Evolutionary conservation across 2,113 vertebrate genomes (phyloP).

Genomic region (Pardalotus punctatus): DNA sequence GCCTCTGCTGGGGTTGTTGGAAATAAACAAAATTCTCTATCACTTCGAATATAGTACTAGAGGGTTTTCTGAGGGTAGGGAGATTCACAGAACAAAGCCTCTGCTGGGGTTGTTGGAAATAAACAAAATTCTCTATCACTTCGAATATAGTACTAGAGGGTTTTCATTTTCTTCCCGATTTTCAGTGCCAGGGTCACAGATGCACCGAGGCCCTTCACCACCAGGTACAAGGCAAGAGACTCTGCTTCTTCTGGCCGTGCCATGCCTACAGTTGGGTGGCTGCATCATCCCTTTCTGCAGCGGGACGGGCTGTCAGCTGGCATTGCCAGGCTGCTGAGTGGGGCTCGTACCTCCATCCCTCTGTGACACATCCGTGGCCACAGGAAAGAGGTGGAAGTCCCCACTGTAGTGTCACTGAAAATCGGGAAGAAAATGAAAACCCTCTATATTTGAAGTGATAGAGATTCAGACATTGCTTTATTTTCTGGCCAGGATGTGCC

Average conservation of each 20-base stretch:
- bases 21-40: too few relatives aligned
- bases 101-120: too few relatives aligned
- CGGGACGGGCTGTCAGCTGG: rapidly evolving
- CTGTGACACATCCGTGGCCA: rapidly evolving
- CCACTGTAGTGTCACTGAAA: too few relatives aligned
- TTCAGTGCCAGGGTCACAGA: too few relatives aligned
- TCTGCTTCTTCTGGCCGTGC: neutral
- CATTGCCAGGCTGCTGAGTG: rapidly evolving
- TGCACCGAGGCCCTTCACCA: neutral
- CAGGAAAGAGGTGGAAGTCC: neutral
- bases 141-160: too few relatives aligned
- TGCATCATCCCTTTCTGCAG: rapidly evolving
- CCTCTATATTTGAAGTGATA: too few relatives aligned
- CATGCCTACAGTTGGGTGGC: rapidly evolving
- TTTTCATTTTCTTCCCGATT: too few relatives aligned
- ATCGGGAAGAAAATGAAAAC: too few relatives aligned
- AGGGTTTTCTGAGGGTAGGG: neutral
- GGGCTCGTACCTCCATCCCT: rapidly evolving
- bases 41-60: too few relatives aligned
- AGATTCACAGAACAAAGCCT: neutral
- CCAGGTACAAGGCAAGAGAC: rapidly evolving
- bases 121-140: too few relatives aligned
- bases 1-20: neutral
- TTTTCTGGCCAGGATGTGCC: too few relatives aligned
- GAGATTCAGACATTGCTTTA: too few relatives aligned